Percentiles rank a stretch among this genome's conserved stretches.
These are phyloP conservation scores for Smithornis capensis DNA, from an alignment of 2,113 vertebrate genomes.

Conservation along the genomic window DNA sequence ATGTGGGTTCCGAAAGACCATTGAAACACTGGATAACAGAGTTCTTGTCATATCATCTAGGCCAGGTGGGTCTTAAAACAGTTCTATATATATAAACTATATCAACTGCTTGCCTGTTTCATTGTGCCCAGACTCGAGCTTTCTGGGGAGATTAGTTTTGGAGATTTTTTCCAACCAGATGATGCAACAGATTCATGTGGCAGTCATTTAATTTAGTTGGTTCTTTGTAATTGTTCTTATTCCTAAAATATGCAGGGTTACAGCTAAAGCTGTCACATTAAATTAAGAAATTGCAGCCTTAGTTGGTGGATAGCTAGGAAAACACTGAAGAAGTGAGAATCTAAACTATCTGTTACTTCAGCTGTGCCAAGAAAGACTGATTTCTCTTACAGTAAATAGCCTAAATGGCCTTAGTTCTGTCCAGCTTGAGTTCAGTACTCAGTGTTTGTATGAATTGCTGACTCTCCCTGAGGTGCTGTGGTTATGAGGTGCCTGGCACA, in stretches of 20 bases:
- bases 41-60: conserved; percentile 80
- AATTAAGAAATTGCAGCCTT: background rate
- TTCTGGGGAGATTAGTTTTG: background rate
- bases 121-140: background rate
- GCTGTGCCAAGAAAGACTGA: background rate
- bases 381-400: background rate
- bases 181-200: background rate
- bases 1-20: conserved; percentile 89
- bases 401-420: background rate
- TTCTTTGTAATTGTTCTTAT: background rate
- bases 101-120: background rate
- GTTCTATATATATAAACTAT: background rate
- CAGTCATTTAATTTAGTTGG: background rate
- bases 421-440: background rate
- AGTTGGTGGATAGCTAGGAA: background rate
- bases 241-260: background rate
- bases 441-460: background rate
- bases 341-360: background rate
- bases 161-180: background rate
- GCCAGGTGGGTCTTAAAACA: conserved; percentile 75
- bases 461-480: background rate
- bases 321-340: background rate
- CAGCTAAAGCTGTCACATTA: background rate
- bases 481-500: background rate
- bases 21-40: conserved; percentile 87